Evolutionary conservation across 2,797 vertebrate species (phyloP), one percentile per base, ranked within the genome.

Genomic region (Cryptoprocta ferox): DNA sequence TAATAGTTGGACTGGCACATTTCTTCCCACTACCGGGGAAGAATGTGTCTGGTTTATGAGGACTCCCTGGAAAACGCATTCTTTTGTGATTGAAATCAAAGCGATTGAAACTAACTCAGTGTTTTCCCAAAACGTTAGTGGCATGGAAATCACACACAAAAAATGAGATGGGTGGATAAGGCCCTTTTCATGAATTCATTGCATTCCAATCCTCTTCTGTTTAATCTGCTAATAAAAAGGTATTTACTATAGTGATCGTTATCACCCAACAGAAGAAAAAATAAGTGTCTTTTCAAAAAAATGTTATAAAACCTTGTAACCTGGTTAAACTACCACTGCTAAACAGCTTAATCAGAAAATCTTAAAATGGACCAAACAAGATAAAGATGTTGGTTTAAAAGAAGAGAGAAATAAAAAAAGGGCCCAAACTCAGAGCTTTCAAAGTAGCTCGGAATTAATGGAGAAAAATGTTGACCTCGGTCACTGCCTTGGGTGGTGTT

Each of bases 191-290:
- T 68, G 56, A 95, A 53, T 95, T 96, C 79, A 79, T 42, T 93
- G 59, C 53, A 95, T 97, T 95, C 66, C 53, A 79, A 45, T 48
- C 48, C 50, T 94, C 37, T 61, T 91, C 82, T 95, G 48, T 97
- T 89, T 93, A 94, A 93, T 94, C 83, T 84, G 28, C 75, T 96
- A 93, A 94, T 94, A 92, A 95, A 96, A 90, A 71, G 18, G 30
- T 94, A 96, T 97, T 95, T 97, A 87, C 76, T 78, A 11, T 39
- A 56, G 71, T 91, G 97, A 97, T 97, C 89, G 81, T 94, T 98
- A 98, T 97, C 95, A n/a, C 32, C 37, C 50, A 76, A 42, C 24
- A 92, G 66, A 56, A 73, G 16, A 37, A 75, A 85, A 89, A 75
- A 75, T 12, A 30, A n/a, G 35, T 73, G 26, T 42, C 71, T 91